A percentile compares a stretch with the other conserved stretches of the same genome.
Evolutionary conservation across 2,888 invertebrate species (phyloP).

Genomic region (Agrotis clavis): DNA sequence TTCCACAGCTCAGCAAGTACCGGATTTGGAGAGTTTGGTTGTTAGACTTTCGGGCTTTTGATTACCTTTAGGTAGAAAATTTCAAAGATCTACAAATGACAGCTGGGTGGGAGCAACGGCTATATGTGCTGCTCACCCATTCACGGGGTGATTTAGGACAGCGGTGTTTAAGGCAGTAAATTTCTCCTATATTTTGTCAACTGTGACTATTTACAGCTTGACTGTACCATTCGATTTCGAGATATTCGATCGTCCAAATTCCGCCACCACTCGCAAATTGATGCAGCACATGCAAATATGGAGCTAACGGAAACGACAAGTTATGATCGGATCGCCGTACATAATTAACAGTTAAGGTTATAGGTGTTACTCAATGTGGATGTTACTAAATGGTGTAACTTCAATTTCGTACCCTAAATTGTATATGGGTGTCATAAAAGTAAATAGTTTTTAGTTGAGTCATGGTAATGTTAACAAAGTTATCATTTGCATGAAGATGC

Average conservation of each 20-base stretch:
- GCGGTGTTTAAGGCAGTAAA: no score
- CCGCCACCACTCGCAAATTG: conserved; percentile 42
- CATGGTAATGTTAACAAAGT: conserved; percentile 12
- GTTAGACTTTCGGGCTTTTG: no score
- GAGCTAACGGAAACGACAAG: conserved; percentile 55
- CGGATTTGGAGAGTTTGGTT: no score
- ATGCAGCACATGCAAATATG: conserved; percentile 60
- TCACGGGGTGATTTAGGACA: no score
- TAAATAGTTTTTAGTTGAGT: conserved; percentile 40
- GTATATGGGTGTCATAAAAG: conserved; percentile 50
- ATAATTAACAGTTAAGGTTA: conserved; percentile 49
- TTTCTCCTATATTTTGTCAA: background rate
- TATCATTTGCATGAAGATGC: conserved; percentile 1
- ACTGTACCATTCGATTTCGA: conserved; percentile 19
- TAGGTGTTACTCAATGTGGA: conserved; percentile 47
- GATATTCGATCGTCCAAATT: conserved; percentile 33
- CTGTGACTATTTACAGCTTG: background rate
- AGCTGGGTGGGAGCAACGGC: no score
- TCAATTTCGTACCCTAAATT: conserved; percentile 55
- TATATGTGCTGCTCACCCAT: no score
- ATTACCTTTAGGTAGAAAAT: no score
- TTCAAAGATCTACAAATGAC: no score
- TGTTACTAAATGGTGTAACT: conserved; percentile 46
- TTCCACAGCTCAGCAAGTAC: no score
- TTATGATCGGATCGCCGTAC: conserved; percentile 47